Conservation (phyloP, 2,888 invertebrate species). For the Mystacides longicornis region DNA sequence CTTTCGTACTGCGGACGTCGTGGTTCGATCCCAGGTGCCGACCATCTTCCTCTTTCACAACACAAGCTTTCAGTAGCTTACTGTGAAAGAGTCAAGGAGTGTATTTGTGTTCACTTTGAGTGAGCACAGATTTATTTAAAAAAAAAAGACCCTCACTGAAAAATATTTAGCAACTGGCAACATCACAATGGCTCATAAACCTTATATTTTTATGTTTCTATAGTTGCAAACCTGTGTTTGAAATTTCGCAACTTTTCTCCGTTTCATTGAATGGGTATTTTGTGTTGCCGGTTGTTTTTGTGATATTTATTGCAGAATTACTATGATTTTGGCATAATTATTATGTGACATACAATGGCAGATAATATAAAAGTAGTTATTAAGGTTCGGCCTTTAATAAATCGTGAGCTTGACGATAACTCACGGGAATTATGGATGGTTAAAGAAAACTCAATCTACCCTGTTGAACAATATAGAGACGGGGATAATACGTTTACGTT, state of each 20-base stretch:
- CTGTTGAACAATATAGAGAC: constrained; percentile 30
- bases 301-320: not conserved
- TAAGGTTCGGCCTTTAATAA: constrained; percentile 61
- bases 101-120: too few relatives aligned
- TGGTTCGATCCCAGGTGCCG: too few relatives aligned
- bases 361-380: constrained; percentile 70
- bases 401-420: constrained; percentile 55
- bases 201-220: constrained; percentile 1
- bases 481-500: constrained; percentile 31
- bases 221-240: constrained; percentile 17
- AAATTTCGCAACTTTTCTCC: constrained; percentile 14
- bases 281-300: not conserved
- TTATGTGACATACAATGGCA: constrained; percentile 39
- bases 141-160: too few relatives aligned
- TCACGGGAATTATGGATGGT: constrained; percentile 52
- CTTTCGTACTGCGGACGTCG: too few relatives aligned
- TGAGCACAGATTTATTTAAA: too few relatives aligned
- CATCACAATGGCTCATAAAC: too few relatives aligned
- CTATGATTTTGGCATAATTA: not conserved
- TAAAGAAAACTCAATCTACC: constrained; percentile 16
- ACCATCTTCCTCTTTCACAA: too few relatives aligned
- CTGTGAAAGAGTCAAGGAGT: too few relatives aligned
- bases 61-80: too few relatives aligned
- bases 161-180: too few relatives aligned
- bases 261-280: not conserved